A percentile compares a stretch with the other conserved stretches of the same genome.
phyloP scores from a whole-genome alignment of 2,888 invertebrate species.

The Globia sparganii region DNA sequence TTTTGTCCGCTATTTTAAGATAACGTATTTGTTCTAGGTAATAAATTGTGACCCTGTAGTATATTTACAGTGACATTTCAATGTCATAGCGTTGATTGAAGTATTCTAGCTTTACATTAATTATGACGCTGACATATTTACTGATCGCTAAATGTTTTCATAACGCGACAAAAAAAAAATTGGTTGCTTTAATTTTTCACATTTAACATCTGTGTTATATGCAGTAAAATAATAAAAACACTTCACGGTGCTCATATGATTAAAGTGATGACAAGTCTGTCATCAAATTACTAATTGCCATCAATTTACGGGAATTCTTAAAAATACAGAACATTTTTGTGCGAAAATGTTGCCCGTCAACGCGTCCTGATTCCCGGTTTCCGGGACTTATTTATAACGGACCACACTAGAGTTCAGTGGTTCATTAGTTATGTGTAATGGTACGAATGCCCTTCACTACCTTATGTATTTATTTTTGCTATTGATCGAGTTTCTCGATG shows the following conservation, averaged over 20 bases:
- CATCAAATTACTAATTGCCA: slow-evolving; percentile 42
- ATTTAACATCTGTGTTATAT: slow-evolving; percentile 25
- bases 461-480: slow-evolving; percentile 43
- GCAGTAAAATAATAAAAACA: slow-evolving; percentile 38
- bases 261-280: slow-evolving; percentile 41
- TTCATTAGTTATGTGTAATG: slow-evolving; percentile 57
- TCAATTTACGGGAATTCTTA: slow-evolving; percentile 21
- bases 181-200: slow-evolving; percentile 12
- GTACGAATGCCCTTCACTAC: slow-evolving; percentile 43
- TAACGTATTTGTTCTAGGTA: slow-evolving; percentile 12
- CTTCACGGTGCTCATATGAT: slow-evolving; percentile 23
- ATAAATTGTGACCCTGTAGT: slow-evolving; percentile 22
- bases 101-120: slow-evolving; percentile 38
- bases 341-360: slow-evolving; percentile 10
- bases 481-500: slow-evolving; percentile 44
- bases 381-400: slow-evolving; percentile 34
- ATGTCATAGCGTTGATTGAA: slow-evolving; percentile 55
- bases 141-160: slow-evolving; percentile 31
- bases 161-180: slow-evolving; percentile 17
- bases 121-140: slow-evolving; percentile 54
- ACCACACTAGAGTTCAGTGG: slow-evolving; percentile 33
- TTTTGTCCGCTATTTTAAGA: slow-evolving; percentile 15
- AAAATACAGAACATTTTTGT: slow-evolving; percentile 13
- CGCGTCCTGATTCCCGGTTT: slow-evolving; percentile 38
- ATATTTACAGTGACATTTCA: slow-evolving; percentile 43